These are phyloP conservation scores for Mythimna lalbum DNA, from an alignment of 2,888 invertebrate species.

Conservation along the genomic window DNA sequence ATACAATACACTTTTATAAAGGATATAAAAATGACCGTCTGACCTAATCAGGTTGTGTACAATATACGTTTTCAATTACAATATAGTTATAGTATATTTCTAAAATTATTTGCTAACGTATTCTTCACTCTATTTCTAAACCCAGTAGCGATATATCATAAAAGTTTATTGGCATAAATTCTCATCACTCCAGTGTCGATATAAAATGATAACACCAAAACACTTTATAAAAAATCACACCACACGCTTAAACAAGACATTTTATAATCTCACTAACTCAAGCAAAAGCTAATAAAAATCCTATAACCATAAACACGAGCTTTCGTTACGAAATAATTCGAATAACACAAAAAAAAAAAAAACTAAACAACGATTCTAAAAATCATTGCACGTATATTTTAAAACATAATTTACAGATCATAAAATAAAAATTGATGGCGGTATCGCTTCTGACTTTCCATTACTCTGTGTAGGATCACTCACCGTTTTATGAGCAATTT, in stretches of 20 bases:
- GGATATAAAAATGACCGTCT: too few species aligned
- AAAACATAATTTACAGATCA: conserved; percentile 52
- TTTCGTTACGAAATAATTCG: conserved; percentile 34
- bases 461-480: conserved; percentile 68
- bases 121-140: background rate
- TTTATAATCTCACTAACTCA: conserved; percentile 15
- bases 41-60: too few species aligned
- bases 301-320: conserved; percentile 44
- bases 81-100: too few species aligned
- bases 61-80: too few species aligned
- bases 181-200: background rate
- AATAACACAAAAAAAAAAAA: conserved; percentile 19
- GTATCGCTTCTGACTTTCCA: conserved; percentile 48
- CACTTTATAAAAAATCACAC: background rate
- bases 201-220: background rate
- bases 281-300: conserved; percentile 41
- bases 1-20: too few species aligned
- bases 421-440: conserved; percentile 39
- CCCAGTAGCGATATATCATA: background rate
- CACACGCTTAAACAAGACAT: background rate
- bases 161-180: too few species aligned
- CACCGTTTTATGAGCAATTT: conserved; percentile 75
- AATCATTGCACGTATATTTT: conserved; percentile 38
- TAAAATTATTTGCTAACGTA: too few species aligned
- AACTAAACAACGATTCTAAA: conserved; percentile 7